Evolutionary conservation across 2,888 invertebrate genomes (phyloP), one percentile per base, ranked within the genome.

Genomic region (Ceramica pisi): DNA sequence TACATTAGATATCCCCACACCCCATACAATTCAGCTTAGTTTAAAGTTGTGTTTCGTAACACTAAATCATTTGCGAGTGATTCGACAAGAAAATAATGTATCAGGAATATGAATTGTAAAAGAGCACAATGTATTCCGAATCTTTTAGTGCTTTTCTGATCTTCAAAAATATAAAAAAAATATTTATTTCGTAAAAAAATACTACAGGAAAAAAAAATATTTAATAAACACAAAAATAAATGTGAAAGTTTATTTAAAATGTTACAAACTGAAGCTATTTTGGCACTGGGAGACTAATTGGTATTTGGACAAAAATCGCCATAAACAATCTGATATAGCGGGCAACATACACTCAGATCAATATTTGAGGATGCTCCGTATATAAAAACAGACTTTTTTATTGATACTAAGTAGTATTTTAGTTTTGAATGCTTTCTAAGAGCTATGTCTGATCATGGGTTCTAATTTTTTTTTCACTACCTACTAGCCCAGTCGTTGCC

Each of bases 61-160:
- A 56, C 26, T 8, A 61, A 74, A 74, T 48, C 31, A 46, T 61
- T 76, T 48, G 1, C 38, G 14, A 51, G 38, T 56, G 16, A 35
- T 56, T 77, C 50, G 23, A 71, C 16, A 31, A 51, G 21, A 6
- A 59, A 41, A 7, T 9, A 41, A 35, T 56, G 10, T 5, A 31
- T 55, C 14, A 12, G 3, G 10, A 44, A 21, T 55, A 65, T 55
- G 12, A 23, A 48, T 75, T 56, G 16, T 41, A 50, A 50, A 71
- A 35, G 78, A 65, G 46, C 48, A 44, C 44, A 46, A 65, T 55
- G 85, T 87, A 87, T 89, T 88, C 83, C 71, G 83, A 88, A 89
- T 91, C 85, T 91, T 90, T 92, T 86, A 92, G 90, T 93, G 91
- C 89, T 86, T 75, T 92, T 91, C 92, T 92, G 91, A 90, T 89